Evolutionary conservation across 2,888 invertebrate species (phyloP).

Genomic region (Cosmia pyralina): DNA sequence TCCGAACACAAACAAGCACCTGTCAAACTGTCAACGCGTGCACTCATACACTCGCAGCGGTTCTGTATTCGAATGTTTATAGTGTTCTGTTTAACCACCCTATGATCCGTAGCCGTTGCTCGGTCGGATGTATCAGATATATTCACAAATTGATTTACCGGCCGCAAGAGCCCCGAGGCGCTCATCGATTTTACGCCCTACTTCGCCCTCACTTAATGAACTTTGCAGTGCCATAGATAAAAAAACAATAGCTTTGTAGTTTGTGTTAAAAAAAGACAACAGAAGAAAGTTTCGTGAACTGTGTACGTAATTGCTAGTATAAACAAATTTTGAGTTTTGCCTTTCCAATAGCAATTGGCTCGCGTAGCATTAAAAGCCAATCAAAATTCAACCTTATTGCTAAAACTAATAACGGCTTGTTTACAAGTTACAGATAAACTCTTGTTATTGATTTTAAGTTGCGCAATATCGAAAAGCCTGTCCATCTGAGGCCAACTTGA

Average conservation of each 20-base stretch:
- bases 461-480: slow-evolving; percentile 20
- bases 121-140: slow-evolving; percentile 55
- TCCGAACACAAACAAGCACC: not conserved
- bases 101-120: slow-evolving; percentile 14
- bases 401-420: not conserved
- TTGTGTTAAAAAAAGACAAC: slow-evolving; percentile 21
- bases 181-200: slow-evolving; percentile 73
- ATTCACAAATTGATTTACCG: slow-evolving; percentile 73
- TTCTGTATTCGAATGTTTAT: slow-evolving; percentile 32
- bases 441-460: slow-evolving; percentile 36
- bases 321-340: not conserved
- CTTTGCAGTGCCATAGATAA: slow-evolving; percentile 60
- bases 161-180: slow-evolving; percentile 62
- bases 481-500: slow-evolving; percentile 20
- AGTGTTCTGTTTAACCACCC: slow-evolving; percentile 13
- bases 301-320: not conserved
- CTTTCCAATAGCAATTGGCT: not conserved
- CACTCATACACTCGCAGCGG: not conserved
- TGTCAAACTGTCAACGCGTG: not conserved
- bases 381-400: slow-evolving; percentile 15
- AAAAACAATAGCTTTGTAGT: slow-evolving; percentile 56
- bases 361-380: not conserved
- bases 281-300: not conserved
- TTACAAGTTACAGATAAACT: slow-evolving; percentile 8
- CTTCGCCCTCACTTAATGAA: slow-evolving; percentile 70